Conservation (phyloP, 2,113 vertebrate genomes). For the Phasianus colchicus region DNA sequence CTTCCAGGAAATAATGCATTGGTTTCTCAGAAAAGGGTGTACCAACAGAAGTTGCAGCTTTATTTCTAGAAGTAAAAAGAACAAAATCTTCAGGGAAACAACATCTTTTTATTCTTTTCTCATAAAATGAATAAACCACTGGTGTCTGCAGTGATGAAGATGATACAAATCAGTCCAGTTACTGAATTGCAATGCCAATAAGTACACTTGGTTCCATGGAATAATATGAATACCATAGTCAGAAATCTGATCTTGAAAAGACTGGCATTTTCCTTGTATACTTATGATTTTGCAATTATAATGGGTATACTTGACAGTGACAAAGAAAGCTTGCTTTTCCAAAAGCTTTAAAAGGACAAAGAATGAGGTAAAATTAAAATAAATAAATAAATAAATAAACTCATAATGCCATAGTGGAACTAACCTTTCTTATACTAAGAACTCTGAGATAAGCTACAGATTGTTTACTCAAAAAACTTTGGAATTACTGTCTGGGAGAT, state of each 20-base stretch:
- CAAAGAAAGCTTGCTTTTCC: neutral
- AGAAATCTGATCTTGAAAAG: neutral
- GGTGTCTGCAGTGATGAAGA: neutral
- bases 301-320: neutral
- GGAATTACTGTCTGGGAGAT: neutral
- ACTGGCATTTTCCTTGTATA: neutral
- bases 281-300: neutral
- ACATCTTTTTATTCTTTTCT: neutral
- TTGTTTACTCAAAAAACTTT: neutral
- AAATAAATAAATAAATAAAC: no score
- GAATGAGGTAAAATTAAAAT: neutral
- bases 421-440: neutral
- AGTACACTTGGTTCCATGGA: neutral
- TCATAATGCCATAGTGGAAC: neutral
- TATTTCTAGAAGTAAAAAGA: neutral
- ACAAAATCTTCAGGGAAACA: neutral
- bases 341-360: neutral
- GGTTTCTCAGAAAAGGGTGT: neutral
- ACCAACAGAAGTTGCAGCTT: neutral
- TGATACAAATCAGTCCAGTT: neutral
- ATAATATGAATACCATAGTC: neutral
- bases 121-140: neutral
- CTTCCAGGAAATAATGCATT: slow-evolving; percentile 19
- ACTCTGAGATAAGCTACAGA: neutral
- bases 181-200: neutral